Conservation (phyloP, 2,888 invertebrate species). For the Oscheius sp. region DNA sequence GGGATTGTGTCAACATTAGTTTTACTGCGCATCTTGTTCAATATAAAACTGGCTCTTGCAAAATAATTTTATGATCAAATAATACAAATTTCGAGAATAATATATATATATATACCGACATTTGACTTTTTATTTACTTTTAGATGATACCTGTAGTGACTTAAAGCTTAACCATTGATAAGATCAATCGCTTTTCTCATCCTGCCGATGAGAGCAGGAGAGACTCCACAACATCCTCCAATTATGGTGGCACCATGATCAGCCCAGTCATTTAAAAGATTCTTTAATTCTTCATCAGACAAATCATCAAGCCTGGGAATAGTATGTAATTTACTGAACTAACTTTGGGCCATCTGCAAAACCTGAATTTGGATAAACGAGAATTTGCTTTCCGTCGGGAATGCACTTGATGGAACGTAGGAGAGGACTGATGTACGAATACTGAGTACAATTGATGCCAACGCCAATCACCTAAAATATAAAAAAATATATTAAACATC, state of each 20-base stretch:
- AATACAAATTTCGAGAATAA: too few species aligned
- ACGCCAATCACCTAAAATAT: constrained; percentile 15
- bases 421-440: neutral
- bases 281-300: neutral
- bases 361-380: constrained; percentile 24
- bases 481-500: neutral
- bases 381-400: constrained; percentile 1
- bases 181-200: constrained; percentile 15
- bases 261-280: constrained; percentile 3
- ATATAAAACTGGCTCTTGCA: too few species aligned
- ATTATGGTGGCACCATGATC: constrained; percentile 17
- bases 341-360: neutral
- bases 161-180: too few species aligned
- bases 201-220: neutral
- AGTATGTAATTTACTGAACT: neutral
- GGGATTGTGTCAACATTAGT: constrained; percentile 21
- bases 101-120: too few species aligned
- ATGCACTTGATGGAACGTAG: constrained; percentile 6
- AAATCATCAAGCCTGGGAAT: neutral
- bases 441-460: constrained; percentile 21
- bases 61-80: too few species aligned
- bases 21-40: too few species aligned
- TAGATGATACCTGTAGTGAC: too few species aligned
- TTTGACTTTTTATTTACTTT: too few species aligned
- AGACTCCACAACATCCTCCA: constrained; percentile 24